A percentile compares a stretch with the other conserved stretches of the same genome.
Evolutionary conservation across 2,113 vertebrate species (phyloP).

Genomic region (Orcinus orca): DNA sequence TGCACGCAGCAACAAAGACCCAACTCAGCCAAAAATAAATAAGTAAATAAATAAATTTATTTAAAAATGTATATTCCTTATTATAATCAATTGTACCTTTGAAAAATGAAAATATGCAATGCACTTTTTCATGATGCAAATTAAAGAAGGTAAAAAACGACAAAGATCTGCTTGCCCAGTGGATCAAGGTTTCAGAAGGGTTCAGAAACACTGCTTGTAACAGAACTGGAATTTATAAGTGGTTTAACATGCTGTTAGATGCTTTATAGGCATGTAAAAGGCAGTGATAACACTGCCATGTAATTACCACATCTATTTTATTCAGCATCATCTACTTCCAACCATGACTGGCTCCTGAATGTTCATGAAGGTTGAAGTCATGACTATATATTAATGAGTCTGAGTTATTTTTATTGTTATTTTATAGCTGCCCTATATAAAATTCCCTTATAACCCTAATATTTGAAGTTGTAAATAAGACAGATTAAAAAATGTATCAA

Average conservation of each 20-base stretch:
- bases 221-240: background rate
- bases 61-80: background rate
- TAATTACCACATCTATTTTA: background rate
- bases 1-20: no score
- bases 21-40: no score
- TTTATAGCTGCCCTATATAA: background rate
- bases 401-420: background rate
- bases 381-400: background rate
- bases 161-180: conserved; percentile 1
- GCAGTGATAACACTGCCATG: background rate
- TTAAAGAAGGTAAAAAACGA: conserved; percentile 23
- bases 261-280: background rate
- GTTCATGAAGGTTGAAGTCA: background rate
- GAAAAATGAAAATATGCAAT: background rate
- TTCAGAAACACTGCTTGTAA: background rate
- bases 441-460: background rate
- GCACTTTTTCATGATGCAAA: background rate
- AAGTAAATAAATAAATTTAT: no score
- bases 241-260: background rate
- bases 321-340: background rate
- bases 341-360: background rate
- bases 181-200: background rate
- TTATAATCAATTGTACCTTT: background rate
- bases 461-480: conserved; percentile 30
- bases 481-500: background rate